Conservation (phyloP, 2,113 vertebrate species). For the western clawed frog (Xenopus tropicalis) region UCB_Xtro_10.0 CM004448.2:42704001-42704500, state of each 20-base stretch:
- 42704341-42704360: conserved; percentile 38
- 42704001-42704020: too few relatives aligned
- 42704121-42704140: too few relatives aligned
- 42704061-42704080: neutral
- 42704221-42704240: neutral
- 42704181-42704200: too few relatives aligned
- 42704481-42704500: conserved; percentile 29
- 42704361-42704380: conserved; percentile 43
- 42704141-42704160: too few relatives aligned
- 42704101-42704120: too few relatives aligned
- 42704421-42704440: conserved; percentile 39
- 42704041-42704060: too few relatives aligned
- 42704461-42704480: conserved; percentile 37
- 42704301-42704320: conserved; percentile 9
- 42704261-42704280: conserved; percentile 17
- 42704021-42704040: too few relatives aligned
- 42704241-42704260: neutral
- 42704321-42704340: conserved; percentile 17
- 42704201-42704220: neutral
- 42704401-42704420: conserved; percentile 15
- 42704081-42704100: neutral
- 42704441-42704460: conserved; percentile 39
- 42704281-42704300: neutral
- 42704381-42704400: conserved; percentile 40
- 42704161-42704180: too few relatives aligned